Conservation (phyloP, 2,888 invertebrate species). For the Diarsia dahlii region DNA sequence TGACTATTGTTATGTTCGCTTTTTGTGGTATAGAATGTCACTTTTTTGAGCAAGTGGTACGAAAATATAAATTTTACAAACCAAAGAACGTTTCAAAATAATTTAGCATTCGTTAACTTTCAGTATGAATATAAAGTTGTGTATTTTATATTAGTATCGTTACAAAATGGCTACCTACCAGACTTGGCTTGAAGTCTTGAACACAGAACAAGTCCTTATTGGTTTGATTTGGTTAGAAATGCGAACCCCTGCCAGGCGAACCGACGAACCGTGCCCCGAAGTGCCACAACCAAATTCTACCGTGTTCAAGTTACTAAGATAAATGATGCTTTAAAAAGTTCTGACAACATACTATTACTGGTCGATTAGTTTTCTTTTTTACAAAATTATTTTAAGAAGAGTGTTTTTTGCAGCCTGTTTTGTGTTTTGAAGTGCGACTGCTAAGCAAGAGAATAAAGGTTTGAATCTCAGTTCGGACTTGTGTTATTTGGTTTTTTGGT, state of each 20-base stretch:
- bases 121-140: neutral
- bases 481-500: neutral
- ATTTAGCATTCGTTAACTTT: neutral
- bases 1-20: too few species aligned
- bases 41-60: too few species aligned
- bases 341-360: slow-evolving; percentile 19
- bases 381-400: too few species aligned
- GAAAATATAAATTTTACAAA: slow-evolving; percentile 12
- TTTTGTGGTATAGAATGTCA: too few species aligned
- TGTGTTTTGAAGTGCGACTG: neutral
- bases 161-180: neutral
- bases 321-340: slow-evolving; percentile 35
- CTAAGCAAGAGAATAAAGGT: neutral
- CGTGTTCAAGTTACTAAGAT: slow-evolving; percentile 29
- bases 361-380: slow-evolving; percentile 23
- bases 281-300: slow-evolving; percentile 26
- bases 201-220: neutral
- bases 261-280: neutral
- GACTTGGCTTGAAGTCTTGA: neutral
- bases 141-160: neutral
- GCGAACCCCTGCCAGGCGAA: neutral
- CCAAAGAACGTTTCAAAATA: neutral
- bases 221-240: slow-evolving; percentile 18
- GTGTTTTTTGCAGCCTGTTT: neutral
- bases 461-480: neutral